These are phyloP conservation scores for Tiliqua scincoides DNA, from an alignment of 2,113 vertebrate species.

Conservation along the genomic window DNA sequence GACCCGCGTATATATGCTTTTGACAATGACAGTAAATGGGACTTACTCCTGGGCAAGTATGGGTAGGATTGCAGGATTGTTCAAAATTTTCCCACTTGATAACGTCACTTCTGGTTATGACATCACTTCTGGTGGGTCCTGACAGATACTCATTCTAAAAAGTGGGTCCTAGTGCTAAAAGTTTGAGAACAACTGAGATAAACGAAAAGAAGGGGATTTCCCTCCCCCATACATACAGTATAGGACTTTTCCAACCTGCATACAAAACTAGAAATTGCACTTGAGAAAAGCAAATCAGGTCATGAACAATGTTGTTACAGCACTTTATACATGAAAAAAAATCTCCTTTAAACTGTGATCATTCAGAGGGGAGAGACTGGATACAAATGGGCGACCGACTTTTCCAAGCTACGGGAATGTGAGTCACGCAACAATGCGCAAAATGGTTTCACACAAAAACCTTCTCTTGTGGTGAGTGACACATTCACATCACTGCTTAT, in stretches of 20 bases:
- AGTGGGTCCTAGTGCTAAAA: too few relatives aligned
- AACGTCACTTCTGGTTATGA: too few relatives aligned
- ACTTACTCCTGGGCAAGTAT: too few relatives aligned
- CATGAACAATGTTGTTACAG: neutral
- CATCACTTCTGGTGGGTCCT: too few relatives aligned
- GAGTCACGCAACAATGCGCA: neutral
- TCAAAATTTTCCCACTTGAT: too few relatives aligned
- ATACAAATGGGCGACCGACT: neutral
- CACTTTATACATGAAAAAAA: too few relatives aligned
- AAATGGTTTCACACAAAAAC: neutral
- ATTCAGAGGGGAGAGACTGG: neutral
- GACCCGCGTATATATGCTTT: too few relatives aligned
- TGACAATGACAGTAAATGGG: too few relatives aligned
- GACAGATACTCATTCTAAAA: too few relatives aligned
- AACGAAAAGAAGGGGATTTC: too few relatives aligned
- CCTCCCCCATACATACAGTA: neutral
- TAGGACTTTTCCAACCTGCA: neutral
- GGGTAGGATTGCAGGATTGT: too few relatives aligned
- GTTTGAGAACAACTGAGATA: too few relatives aligned
- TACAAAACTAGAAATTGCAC: neutral
- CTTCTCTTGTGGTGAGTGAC: neutral
- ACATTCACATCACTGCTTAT: neutral
- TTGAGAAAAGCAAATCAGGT: neutral
- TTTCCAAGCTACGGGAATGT: neutral
- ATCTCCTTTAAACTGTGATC: neutral